Evolutionary conservation across 2,797 vertebrate genomes (phyloP), one percentile per base, ranked within the genome.

Genomic region (Clarias fuscus): DNA sequence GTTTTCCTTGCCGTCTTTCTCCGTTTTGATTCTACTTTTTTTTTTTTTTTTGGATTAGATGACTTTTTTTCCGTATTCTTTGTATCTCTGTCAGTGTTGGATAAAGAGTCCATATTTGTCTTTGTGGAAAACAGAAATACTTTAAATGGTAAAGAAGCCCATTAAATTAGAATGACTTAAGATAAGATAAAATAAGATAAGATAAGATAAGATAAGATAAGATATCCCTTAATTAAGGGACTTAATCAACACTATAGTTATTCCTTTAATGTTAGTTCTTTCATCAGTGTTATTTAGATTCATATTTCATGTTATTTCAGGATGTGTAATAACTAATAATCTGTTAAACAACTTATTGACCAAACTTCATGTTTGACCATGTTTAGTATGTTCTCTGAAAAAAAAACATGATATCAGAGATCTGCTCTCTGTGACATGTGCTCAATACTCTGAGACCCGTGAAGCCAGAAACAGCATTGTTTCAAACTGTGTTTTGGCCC

Each of bases 1-100:
- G 30, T 17, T 72, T 61, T 15, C 62, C 4, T 72, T 18, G 1
- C 33, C 4, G 24, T 62, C 37, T 58, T 15, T 56, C 8, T 20
- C n/a, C 56, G 91, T 89, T 22, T 48, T 68, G 43, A 4, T 59
- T 33, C 27, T 27, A 30, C 18, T 4, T 22, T 56, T 58, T 53
- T 58, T n/a, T 75, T 61, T 56, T 61, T 43, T 73, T 24, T 10
- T 61, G 5, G 8, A 17, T 58, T 58, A 18, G 22, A 59, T 78
- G 58, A 24, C 30, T 79, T 79, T 79, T 30, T 79, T 13, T 5
- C 1, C 30, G 37, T 62, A 33, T 0, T 37, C 20, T 79, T 22
- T 22, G 30, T 59, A 37, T 24, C 30, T 40, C 58, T 62, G 76
- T 33, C 2, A 40, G 20, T 22, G 76, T 59, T 61, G 20, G 61